A percentile compares a stretch with the other conserved stretches of the same genome.
These are phyloP conservation scores for Spea multiplicata DNA, from an alignment of 2,113 vertebrate species.

Conservation along the genomic window DNA sequence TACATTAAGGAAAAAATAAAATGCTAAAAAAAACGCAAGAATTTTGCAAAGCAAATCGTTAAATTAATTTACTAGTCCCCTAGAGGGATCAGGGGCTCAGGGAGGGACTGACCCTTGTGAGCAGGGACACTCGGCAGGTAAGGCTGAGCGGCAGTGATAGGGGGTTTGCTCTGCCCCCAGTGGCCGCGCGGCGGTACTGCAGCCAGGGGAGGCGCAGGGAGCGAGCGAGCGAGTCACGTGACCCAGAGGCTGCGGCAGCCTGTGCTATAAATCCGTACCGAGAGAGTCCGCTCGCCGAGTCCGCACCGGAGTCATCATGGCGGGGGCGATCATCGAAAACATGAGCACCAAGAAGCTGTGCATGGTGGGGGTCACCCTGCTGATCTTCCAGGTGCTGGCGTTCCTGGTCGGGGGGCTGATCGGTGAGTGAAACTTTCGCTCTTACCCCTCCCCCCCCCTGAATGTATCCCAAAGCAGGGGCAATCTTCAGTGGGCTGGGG, in stretches of 20 bases:
- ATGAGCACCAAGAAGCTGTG: constrained; percentile 99
- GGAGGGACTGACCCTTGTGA: too few relatives aligned
- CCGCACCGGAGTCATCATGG: constrained; percentile 67
- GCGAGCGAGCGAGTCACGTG: constrained; percentile 60
- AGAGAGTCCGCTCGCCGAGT: constrained; percentile 50
- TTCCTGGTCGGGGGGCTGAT: constrained; percentile 97
- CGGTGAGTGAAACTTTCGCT: constrained; percentile 77
- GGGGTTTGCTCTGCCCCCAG: not conserved
- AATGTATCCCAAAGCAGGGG: too few relatives aligned
- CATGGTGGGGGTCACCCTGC: constrained; percentile 84
- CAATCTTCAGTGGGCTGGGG: too few relatives aligned
- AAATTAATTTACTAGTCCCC: too few relatives aligned
- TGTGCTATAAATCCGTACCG: constrained; percentile 62
- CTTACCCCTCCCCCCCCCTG: too few relatives aligned
- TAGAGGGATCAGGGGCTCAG: too few relatives aligned
- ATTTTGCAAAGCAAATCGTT: too few relatives aligned
- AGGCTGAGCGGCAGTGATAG: too few relatives aligned
- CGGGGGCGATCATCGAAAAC: constrained; percentile 96
- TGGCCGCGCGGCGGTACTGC: constrained; percentile 60
- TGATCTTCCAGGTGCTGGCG: constrained; percentile 87
- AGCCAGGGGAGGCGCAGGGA: constrained; percentile 70
- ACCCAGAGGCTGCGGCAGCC: constrained; percentile 46
- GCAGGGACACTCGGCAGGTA: too few relatives aligned
- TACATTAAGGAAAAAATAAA: too few relatives aligned
- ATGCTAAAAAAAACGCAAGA: too few relatives aligned